Conservation (phyloP, 1,140 invertebrate genomes). For the Schlechtendalia chinensis region DNA sequence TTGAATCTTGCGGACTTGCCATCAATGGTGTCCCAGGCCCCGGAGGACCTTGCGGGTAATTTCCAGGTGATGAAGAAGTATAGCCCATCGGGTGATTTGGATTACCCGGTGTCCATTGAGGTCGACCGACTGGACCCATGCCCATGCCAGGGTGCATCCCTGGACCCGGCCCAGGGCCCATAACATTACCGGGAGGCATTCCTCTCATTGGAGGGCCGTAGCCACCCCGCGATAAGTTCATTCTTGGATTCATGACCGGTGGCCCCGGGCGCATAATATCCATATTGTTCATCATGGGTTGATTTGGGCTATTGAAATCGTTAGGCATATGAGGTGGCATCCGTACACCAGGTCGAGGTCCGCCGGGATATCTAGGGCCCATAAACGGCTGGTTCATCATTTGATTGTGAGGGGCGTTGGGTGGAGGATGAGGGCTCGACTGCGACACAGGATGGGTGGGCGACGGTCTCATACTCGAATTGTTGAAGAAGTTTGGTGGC, state of each 20-base stretch:
- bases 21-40: conserved; percentile 88
- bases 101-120: conserved; percentile 77
- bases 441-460: conserved; percentile 83
- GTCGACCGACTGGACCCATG: conserved; percentile 76
- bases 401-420: conserved; percentile 74
- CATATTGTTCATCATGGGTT: conserved; percentile 88
- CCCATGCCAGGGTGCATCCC: conserved; percentile 80
- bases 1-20: conserved; percentile 89
- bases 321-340: conserved; percentile 94
- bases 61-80: conserved; percentile 85
- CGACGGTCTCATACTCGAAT: conserved; percentile 86
- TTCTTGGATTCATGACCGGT: conserved; percentile 86
- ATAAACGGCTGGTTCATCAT: conserved; percentile 92
- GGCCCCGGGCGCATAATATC: conserved; percentile 63
- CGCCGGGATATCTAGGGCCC: conserved; percentile 89
- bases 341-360: conserved; percentile 82
- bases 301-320: conserved; percentile 91
- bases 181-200: conserved; percentile 78
- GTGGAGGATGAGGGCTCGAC: conserved; percentile 80
- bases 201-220: conserved; percentile 84
- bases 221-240: conserved; percentile 85
- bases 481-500: conserved; percentile 90
- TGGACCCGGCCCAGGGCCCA: conserved; percentile 64
- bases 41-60: conserved; percentile 68
- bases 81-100: conserved; percentile 78